A percentile compares a stretch with the other conserved stretches of the same genome.
Evolutionary conservation across 2,113 vertebrate species (phyloP).

Genomic region (Tapirus terrestris): DNA sequence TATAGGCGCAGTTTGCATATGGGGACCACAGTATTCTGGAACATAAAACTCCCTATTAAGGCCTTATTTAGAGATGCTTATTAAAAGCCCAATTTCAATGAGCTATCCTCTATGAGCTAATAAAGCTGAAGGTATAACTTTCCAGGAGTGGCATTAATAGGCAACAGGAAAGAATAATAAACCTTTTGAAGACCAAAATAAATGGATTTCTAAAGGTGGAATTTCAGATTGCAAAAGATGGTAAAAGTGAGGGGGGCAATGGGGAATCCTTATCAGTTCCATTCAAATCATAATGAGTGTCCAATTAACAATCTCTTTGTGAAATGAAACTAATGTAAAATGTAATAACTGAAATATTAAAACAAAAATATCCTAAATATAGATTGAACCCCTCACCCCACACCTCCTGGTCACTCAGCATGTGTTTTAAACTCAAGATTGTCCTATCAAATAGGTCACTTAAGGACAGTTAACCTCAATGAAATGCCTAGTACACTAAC

Average conservation of each 20-base stretch:
- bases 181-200: conserved; percentile 21
- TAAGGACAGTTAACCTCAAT: conserved; percentile 61
- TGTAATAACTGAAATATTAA: conserved; percentile 8
- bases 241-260: background rate
- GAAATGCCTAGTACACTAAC: background rate
- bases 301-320: background rate
- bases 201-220: background rate
- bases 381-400: background rate
- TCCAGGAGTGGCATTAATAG: background rate
- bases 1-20: background rate
- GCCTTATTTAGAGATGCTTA: background rate
- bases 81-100: background rate
- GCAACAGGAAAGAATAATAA: background rate
- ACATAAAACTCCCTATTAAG: background rate
- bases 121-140: conserved; percentile 38
- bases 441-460: conserved; percentile 34
- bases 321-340: background rate
- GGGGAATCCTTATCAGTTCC: background rate
- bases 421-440: conserved; percentile 57
- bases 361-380: conserved; percentile 16
- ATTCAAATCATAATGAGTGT: background rate
- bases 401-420: background rate
- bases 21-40: background rate
- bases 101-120: background rate
- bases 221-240: background rate